Conservation (phyloP, 2,888 invertebrate species). For the Macaria liturata region DNA sequence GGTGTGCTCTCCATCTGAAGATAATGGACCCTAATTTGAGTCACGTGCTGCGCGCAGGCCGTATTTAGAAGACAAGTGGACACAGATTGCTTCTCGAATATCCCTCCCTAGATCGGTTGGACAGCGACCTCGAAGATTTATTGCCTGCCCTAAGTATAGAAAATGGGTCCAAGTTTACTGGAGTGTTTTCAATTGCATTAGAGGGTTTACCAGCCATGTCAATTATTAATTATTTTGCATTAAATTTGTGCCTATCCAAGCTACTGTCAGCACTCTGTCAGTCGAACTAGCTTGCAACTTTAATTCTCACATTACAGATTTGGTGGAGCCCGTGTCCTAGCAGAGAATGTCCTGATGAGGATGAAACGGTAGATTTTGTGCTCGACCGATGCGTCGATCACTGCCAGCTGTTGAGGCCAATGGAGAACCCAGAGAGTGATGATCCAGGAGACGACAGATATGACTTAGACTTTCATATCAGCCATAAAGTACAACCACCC, state of each 20-base stretch:
- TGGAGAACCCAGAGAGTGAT: slow-evolving; percentile 60
- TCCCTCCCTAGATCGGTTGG: slow-evolving; percentile 27
- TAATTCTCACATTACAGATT: slow-evolving; percentile 69
- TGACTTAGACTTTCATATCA: slow-evolving; percentile 82
- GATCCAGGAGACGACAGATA: slow-evolving; percentile 73
- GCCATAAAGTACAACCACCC: slow-evolving; percentile 71
- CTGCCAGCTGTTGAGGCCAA: slow-evolving; percentile 82
- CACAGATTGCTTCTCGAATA: slow-evolving; percentile 39
- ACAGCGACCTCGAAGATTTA: slow-evolving; percentile 20
- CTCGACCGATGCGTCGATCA: slow-evolving; percentile 89
- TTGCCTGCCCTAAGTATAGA: slow-evolving; percentile 18
- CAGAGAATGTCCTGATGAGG: slow-evolving; percentile 89
- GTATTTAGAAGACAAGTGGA: slow-evolving; percentile 27
- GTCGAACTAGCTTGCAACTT: no score
- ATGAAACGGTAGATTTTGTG: slow-evolving; percentile 88
- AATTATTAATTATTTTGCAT: no score
- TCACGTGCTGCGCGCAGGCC: slow-evolving; percentile 30
- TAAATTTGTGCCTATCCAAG: no score
- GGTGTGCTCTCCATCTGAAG: slow-evolving; percentile 19
- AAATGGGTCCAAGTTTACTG: slow-evolving; percentile 20
- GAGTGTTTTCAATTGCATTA: slow-evolving; percentile 1
- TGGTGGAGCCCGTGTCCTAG: slow-evolving; percentile 94
- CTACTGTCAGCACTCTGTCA: no score
- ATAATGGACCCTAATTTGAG: slow-evolving; percentile 29
- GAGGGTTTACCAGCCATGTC: no score